Percentiles rank a stretch among this genome's conserved stretches.
These are phyloP conservation scores for Lagopus leucura DNA, from an alignment of 2,113 vertebrate genomes.

Conservation along the genomic window DNA sequence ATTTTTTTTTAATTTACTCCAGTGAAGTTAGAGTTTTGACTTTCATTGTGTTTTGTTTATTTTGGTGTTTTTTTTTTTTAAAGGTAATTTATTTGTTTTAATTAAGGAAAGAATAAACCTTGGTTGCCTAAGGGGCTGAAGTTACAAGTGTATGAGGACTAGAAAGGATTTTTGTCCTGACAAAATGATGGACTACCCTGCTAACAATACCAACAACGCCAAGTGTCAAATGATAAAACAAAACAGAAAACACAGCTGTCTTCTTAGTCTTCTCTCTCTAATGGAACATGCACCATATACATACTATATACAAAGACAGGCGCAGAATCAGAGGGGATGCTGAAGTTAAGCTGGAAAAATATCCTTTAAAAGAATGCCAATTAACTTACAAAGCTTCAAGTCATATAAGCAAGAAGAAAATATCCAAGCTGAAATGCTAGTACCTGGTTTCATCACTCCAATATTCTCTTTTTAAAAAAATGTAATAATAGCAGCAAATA, in stretches of 20 bases:
- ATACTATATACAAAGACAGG: neutral
- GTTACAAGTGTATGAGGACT: neutral
- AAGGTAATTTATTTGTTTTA: neutral
- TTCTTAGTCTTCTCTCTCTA: neutral
- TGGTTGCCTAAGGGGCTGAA: neutral
- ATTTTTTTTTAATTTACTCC: neutral
- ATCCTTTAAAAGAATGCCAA: neutral
- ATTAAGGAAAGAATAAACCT: neutral
- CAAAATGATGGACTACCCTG: neutral
- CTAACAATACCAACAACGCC: neutral
- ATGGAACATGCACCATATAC: neutral
- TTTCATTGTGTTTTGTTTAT: neutral
- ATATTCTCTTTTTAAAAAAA: neutral
- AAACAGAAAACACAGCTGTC: neutral
- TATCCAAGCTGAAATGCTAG: neutral
- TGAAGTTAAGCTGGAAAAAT: neutral
- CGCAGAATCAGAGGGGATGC: neutral
- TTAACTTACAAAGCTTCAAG: neutral
- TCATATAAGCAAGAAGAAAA: neutral
- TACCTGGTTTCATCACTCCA: neutral
- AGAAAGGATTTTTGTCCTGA: neutral
- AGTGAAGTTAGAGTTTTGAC: neutral
- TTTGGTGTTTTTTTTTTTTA: neutral
- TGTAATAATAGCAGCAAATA: neutral
- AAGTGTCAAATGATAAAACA: neutral